Conservation (phyloP, 2,113 vertebrate species). For the Passer domesticus region DNA sequence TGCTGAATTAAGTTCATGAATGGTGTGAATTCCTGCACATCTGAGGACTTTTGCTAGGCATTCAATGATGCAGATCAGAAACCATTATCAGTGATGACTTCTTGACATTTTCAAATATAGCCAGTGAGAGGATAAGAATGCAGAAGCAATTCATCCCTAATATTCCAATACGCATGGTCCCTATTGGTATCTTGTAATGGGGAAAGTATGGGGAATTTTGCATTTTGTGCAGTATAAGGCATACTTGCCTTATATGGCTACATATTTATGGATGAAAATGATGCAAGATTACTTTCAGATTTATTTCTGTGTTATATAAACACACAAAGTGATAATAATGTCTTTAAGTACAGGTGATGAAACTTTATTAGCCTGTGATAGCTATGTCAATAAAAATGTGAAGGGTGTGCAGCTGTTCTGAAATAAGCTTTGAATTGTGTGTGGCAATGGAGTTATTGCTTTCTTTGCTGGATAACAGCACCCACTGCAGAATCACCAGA, state of each 20-base stretch:
- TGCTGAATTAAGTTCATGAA: background rate
- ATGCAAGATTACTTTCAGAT: background rate
- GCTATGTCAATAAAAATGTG: slow-evolving; percentile 37
- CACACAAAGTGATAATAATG: background rate
- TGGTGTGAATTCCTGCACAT: accelerated
- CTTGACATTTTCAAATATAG: background rate
- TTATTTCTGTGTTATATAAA: slow-evolving; percentile 22
- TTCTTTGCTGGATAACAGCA: background rate
- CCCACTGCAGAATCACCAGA: background rate
- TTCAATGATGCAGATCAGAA: background rate
- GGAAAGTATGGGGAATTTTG: background rate
- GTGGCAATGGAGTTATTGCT: background rate
- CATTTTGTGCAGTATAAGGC: accelerated
- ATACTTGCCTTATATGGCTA: background rate
- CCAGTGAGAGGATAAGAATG: background rate
- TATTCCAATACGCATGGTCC: background rate
- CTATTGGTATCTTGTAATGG: background rate
- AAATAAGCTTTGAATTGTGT: background rate
- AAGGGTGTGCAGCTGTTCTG: slow-evolving; percentile 35
- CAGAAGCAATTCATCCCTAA: background rate
- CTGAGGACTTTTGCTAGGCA: background rate
- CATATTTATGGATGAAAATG: background rate
- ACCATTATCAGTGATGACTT: background rate
- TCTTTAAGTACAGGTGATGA: slow-evolving; percentile 46
- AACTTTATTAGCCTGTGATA: slow-evolving; percentile 43